phyloP scores from a whole-genome alignment of 2,113 vertebrate species.

The Naja naja region DNA sequence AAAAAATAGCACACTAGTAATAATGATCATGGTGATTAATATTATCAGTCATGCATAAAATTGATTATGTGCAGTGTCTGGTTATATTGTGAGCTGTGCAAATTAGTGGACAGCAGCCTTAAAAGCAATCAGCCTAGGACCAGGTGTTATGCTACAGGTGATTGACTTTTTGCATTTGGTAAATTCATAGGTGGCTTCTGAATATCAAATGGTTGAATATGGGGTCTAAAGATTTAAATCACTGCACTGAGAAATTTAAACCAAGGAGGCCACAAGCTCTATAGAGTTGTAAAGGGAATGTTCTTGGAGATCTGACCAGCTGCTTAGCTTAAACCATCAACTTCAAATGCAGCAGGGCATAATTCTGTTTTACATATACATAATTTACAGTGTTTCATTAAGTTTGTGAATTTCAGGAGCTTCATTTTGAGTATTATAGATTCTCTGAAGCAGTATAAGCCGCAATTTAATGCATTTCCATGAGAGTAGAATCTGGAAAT shows the following conservation, averaged over 20 bases:
- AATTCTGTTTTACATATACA: conserved; percentile 16
- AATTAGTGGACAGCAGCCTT: not conserved
- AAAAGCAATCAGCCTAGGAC: not conserved
- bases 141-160: not conserved
- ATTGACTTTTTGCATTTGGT: not conserved
- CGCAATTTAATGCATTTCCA: conserved; percentile 18
- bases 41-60: not conserved
- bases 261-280: not conserved
- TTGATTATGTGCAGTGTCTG: not conserved
- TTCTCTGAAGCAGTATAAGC: conserved; percentile 17
- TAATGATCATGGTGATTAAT: not conserved
- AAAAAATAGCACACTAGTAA: not conserved
- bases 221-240: not conserved
- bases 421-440: conserved; percentile 18
- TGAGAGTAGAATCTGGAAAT: conserved; percentile 33
- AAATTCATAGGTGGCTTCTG: not conserved
- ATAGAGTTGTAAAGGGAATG: not conserved
- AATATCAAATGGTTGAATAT: not conserved
- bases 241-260: not conserved
- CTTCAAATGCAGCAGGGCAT: conserved; percentile 3
- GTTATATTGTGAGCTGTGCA: not conserved
- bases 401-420: conserved; percentile 26
- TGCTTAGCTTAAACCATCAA: not conserved
- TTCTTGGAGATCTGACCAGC: not conserved
- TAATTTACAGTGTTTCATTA: conserved; percentile 20